These are phyloP conservation scores for Nomada flava DNA, from an alignment of 2,888 invertebrate genomes.

Conservation along the genomic window DNA sequence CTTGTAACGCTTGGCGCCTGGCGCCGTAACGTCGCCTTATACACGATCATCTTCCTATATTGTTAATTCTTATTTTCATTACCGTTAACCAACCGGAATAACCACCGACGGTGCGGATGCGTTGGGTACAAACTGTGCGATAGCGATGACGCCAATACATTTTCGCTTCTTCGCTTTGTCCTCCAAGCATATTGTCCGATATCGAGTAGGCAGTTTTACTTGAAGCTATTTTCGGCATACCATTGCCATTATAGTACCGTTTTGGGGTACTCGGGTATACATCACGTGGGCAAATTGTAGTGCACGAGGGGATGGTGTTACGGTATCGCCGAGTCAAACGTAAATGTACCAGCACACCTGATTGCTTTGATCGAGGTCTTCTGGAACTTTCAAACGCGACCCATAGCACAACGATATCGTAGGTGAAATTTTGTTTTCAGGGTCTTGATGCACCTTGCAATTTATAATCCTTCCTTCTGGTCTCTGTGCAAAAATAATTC, in stretches of 20 bases:
- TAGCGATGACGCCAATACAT: background rate
- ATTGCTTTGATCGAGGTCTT: slow-evolving; percentile 71
- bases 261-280: too few species aligned
- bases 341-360: slow-evolving; percentile 58
- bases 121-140: slow-evolving; percentile 15
- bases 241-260: too few species aligned
- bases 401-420: slow-evolving; percentile 81
- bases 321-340: slow-evolving; percentile 14
- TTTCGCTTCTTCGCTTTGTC: background rate
- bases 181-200: background rate
- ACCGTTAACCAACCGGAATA: slow-evolving; percentile 58
- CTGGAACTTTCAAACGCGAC: slow-evolving; percentile 69
- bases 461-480: too few species aligned
- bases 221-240: too few species aligned
- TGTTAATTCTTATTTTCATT: slow-evolving; percentile 63
- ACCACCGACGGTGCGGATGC: slow-evolving; percentile 50
- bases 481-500: too few species aligned
- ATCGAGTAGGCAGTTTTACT: too few species aligned
- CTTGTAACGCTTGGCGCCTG: slow-evolving; percentile 58
- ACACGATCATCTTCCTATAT: slow-evolving; percentile 45
- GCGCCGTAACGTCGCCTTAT: slow-evolving; percentile 58
- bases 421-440: slow-evolving; percentile 77
- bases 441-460: background rate
- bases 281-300: too few species aligned
- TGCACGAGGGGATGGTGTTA: too few species aligned